Conservation (phyloP, 2,797 vertebrate genomes). For the Strix occidentalis region DNA sequence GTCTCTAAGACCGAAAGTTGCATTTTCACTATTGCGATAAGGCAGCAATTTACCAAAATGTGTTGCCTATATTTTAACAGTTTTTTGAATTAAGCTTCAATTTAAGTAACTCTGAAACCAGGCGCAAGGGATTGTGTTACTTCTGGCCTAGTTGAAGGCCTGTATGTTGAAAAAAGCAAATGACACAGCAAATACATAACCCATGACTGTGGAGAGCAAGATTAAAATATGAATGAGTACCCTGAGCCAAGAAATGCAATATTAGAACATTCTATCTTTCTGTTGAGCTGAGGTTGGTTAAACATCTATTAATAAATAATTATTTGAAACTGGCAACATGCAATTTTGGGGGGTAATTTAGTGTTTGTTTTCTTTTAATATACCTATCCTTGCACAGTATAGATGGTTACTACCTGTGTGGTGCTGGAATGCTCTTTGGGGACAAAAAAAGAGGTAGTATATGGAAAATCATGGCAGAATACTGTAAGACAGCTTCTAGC, state of each 20-base stretch:
- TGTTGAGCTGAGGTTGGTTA: background rate
- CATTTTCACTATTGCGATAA: background rate
- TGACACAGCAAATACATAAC: conserved; percentile 71
- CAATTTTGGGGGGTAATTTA: background rate
- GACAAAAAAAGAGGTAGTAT: background rate
- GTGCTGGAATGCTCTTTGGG: background rate
- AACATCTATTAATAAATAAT: background rate
- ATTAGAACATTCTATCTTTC: background rate
- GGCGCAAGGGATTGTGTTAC: conserved; percentile 36
- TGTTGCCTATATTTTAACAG: background rate
- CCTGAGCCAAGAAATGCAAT: conserved; percentile 9
- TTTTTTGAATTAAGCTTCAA: background rate
- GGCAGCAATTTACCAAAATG: background rate
- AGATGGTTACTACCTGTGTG: background rate
- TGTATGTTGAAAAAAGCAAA: conserved; percentile 46
- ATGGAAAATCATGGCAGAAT: background rate
- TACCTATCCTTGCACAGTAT: background rate
- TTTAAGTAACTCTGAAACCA: background rate
- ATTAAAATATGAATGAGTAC: conserved; percentile 51
- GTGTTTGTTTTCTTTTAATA: background rate
- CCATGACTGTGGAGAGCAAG: conserved; percentile 54
- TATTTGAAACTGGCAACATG: background rate
- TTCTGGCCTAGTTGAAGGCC: conserved; percentile 3
- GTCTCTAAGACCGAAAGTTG: background rate
- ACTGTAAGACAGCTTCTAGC: background rate